These are phyloP conservation scores for Panthera uncia DNA, from an alignment of 2,113 vertebrate species.

Conservation along the genomic window DNA sequence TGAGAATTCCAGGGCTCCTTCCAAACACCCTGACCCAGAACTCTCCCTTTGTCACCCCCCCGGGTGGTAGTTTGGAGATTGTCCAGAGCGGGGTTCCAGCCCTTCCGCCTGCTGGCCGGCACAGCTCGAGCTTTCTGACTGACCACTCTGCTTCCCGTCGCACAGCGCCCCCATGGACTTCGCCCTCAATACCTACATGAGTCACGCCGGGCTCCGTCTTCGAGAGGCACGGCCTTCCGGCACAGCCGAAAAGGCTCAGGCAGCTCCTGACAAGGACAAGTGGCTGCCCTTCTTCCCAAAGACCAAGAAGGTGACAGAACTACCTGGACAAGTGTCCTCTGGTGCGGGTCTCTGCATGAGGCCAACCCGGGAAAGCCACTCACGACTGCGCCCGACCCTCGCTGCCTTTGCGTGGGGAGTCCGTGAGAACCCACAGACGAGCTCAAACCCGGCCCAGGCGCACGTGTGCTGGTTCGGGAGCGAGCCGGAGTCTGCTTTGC, in stretches of 20 bases:
- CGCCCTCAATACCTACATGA: slow-evolving; percentile 91
- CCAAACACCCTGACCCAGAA: neutral
- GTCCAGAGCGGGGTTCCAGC: neutral
- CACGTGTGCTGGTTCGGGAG: neutral
- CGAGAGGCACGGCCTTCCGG: slow-evolving; percentile 87
- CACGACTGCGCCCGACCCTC: neutral
- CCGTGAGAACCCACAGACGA: neutral
- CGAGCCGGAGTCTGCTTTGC: neutral
- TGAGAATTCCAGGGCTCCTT: neutral
- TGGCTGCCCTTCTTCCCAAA: slow-evolving; percentile 95
- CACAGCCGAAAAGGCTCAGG: slow-evolving; percentile 82
- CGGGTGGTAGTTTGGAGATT: neutral
- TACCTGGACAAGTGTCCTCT: fast-evolving
- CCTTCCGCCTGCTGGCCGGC: neutral
- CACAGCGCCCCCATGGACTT: slow-evolving; percentile 91
- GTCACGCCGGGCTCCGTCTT: slow-evolving; percentile 90
- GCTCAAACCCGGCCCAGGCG: neutral
- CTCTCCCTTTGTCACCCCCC: neutral
- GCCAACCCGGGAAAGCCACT: neutral
- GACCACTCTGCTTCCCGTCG: neutral
- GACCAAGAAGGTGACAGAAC: slow-evolving; percentile 90
- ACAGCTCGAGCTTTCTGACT: neutral
- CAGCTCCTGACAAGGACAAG: slow-evolving; percentile 93
- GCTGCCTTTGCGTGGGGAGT: neutral
- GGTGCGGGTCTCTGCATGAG: neutral